Evolutionary conservation across 2,888 invertebrate genomes (phyloP).

Genomic region (Pheosia gnoma): DNA sequence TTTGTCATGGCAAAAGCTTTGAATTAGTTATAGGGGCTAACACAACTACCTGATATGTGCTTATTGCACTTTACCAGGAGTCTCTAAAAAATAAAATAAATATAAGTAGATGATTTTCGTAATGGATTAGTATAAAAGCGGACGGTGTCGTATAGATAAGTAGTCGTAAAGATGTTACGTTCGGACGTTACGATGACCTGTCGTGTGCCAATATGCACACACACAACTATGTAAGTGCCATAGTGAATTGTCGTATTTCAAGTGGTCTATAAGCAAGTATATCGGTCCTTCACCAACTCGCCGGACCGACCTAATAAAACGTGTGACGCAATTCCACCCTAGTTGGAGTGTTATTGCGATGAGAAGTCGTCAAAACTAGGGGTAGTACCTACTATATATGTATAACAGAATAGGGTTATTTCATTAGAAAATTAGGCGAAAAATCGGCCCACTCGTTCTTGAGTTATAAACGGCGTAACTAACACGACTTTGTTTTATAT

Average conservation of each 20-base stretch:
- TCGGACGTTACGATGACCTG: background rate
- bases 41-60: too few species aligned
- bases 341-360: background rate
- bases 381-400: too few species aligned
- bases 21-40: too few species aligned
- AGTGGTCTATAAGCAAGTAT: background rate
- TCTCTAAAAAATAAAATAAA: background rate
- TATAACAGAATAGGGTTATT: too few species aligned
- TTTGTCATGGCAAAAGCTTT: too few species aligned
- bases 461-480: too few species aligned
- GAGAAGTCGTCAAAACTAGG: background rate
- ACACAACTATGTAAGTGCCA: background rate
- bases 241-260: conserved; percentile 5
- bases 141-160: background rate
- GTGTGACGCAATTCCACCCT: conserved; percentile 10
- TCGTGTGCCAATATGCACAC: background rate
- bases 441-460: too few species aligned
- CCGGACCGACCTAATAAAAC: background rate
- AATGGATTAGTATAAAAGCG: background rate
- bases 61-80: too few species aligned
- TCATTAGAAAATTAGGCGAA: too few species aligned
- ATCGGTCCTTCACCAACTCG: background rate
- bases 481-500: background rate
- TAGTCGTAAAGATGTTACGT: background rate
- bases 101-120: background rate